Base-by-base conservation (phyloP, 1,140 invertebrate genomes). In the Cherax quadricarinatus region DNA sequence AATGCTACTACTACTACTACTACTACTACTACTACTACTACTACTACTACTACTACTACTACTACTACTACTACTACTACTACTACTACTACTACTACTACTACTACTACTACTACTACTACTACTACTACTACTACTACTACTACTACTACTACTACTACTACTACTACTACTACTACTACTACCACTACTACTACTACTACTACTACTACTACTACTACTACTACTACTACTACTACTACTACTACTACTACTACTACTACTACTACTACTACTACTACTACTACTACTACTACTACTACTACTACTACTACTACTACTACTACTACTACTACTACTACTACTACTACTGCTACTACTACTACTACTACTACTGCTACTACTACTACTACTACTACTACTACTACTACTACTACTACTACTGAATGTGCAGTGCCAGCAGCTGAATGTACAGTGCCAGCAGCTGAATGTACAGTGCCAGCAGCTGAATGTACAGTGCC, bases 1-100 rank as follows among this genome's bases (percentile, higher is more conserved):
- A 83, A 51, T 57, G 60, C 81, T 81, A 81, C 57, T 70, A 70
- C 70, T 86, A 49, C 82, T 62, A 83, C 81, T 83, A 83, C 81
- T 83, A 83, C 81, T 83, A 83, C 81, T 83, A 83, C 81, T 83
- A 83, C 81, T 83, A 83, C 81, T 83, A 83, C 81, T 83, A 83
- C 81, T 83, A 83, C 81, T 83, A 83, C 81, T 83, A 83, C 81
- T 83, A 83, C 81, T 83, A 83, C 81, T 83, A 83, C 81, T 83
- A 83, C 81, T 83, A 83, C 81, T 83, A 83, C 81, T 83, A 83
- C 81, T 83, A 83, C 81, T 83, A 83, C 81, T 83, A 83, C 81
- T 83, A 83, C 81, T 83, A 83, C 81, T 83, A 83, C 81, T 83
- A 83, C 81, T 83, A 83, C 81, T 83, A 83, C 81, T 83, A 83